Conservation (phyloP, 1,140 invertebrate species). For the Psilanteris sp. region DNA sequence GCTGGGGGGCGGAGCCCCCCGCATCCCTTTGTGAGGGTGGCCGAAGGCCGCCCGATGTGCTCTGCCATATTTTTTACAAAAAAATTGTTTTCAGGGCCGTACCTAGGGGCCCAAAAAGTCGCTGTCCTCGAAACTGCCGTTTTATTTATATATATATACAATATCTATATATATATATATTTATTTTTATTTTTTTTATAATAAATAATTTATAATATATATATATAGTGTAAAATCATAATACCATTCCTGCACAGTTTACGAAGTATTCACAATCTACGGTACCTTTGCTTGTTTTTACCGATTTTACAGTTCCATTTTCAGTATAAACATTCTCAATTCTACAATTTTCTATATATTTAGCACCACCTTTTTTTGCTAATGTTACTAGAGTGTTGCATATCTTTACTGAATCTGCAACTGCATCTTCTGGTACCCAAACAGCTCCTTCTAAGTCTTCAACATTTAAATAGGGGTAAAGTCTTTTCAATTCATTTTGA, state of each 20-base stretch:
- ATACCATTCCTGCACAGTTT: constrained; percentile 87
- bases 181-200: not conserved
- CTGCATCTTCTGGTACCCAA: constrained; percentile 88
- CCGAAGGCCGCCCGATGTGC: too few relatives aligned
- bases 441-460: constrained; percentile 87
- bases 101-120: too few relatives aligned
- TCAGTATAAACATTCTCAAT: constrained; percentile 82
- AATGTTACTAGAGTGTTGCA: constrained; percentile 82
- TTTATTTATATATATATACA: too few relatives aligned
- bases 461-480: constrained; percentile 83
- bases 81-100: too few relatives aligned
- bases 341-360: constrained; percentile 83
- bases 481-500: constrained; percentile 74
- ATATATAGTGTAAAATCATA: constrained; percentile 11
- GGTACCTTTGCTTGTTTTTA: constrained; percentile 82
- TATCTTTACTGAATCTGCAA: constrained; percentile 83
- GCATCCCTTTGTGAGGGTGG: too few relatives aligned
- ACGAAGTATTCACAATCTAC: constrained; percentile 87
- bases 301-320: constrained; percentile 81
- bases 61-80: too few relatives aligned
- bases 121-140: too few relatives aligned
- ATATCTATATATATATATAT: too few relatives aligned
- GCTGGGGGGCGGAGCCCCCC: too few relatives aligned
- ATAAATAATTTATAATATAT: not conserved
- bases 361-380: constrained; percentile 82